phyloP scores from a whole-genome alignment of 2,888 invertebrate species.

The Lithophane ornitopus region DNA sequence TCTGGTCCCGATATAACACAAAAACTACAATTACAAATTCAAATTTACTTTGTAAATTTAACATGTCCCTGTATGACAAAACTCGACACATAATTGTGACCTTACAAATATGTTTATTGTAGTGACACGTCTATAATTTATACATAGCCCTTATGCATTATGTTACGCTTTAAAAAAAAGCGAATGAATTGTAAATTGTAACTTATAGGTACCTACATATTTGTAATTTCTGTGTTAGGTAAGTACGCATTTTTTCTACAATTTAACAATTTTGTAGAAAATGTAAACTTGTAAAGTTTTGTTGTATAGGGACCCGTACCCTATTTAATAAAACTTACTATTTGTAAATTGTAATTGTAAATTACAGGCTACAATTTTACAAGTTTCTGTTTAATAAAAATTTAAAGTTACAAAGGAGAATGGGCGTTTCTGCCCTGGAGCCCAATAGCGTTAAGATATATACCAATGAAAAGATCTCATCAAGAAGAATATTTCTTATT shows the following conservation, averaged over 20 bases:
- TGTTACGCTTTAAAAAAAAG: neutral
- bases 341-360: too few relatives aligned
- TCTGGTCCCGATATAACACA: neutral
- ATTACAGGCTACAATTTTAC: too few relatives aligned
- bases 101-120: neutral
- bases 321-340: too few relatives aligned
- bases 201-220: neutral
- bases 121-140: neutral
- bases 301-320: too few relatives aligned
- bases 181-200: neutral
- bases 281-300: neutral
- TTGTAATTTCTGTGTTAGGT: neutral
- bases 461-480: too few relatives aligned
- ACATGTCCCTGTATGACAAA: neutral
- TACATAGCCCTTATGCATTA: neutral
- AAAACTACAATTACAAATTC: neutral
- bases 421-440: too few relatives aligned
- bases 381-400: too few relatives aligned
- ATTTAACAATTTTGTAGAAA: neutral
- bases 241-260: neutral
- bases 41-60: neutral
- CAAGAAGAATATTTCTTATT: too few relatives aligned
- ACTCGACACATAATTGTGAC: neutral
- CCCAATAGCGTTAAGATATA: too few relatives aligned
- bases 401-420: too few relatives aligned